Conservation (phyloP, 2,113 vertebrate genomes). For the Castor canadensis region DNA sequence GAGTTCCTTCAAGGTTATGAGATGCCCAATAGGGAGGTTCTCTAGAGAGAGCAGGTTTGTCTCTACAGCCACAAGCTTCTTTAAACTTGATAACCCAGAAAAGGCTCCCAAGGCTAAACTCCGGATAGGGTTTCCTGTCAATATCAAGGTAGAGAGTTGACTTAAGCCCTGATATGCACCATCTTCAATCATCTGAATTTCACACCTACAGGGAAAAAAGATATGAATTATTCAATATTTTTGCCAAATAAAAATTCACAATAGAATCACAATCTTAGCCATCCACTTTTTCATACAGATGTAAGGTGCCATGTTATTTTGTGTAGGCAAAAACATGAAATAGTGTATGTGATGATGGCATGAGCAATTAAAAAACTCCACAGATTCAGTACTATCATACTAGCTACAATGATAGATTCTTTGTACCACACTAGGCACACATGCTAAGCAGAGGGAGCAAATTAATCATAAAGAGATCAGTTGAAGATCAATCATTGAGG, state of each 20-base stretch:
- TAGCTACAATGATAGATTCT: not conserved
- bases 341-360: not conserved
- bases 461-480: not conserved
- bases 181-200: conserved; percentile 82
- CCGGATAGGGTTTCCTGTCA: conserved; percentile 85
- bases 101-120: conserved; percentile 77
- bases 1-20: conserved; percentile 81
- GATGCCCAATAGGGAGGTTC: conserved; percentile 81
- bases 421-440: not conserved
- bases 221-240: not conserved
- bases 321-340: not conserved
- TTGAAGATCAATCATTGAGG: not conserved
- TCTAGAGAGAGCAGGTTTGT: conserved; percentile 74
- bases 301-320: not conserved
- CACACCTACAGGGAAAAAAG: conserved; percentile 79
- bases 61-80: conserved; percentile 82
- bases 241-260: not conserved
- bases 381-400: not conserved
- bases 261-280: not conserved
- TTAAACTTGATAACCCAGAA: conserved; percentile 76
- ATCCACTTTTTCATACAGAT: not conserved
- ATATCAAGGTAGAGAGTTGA: conserved; percentile 82
- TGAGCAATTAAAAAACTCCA: not conserved
- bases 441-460: not conserved
- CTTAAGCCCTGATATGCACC: conserved; percentile 80